phyloP scores from a whole-genome alignment of 2,888 invertebrate species.

The Hemistola chrysoprasaria region DNA sequence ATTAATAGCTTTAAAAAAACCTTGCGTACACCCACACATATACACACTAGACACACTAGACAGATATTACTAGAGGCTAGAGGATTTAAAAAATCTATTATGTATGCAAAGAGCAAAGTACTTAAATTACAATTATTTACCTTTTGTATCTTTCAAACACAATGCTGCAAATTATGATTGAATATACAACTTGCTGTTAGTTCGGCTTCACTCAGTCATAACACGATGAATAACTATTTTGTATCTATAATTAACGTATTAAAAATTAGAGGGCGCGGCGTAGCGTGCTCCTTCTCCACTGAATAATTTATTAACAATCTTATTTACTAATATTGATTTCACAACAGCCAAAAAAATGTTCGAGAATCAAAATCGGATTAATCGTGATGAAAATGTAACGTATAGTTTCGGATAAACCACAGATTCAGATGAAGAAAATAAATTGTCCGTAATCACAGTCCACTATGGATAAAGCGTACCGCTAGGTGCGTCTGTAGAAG shows the following conservation, averaged over 20 bases:
- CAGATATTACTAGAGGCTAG: too few species aligned
- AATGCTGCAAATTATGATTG: background rate
- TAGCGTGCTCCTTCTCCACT: slow-evolving; percentile 45
- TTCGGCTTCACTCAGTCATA: slow-evolving; percentile 32
- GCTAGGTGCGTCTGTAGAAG: slow-evolving; percentile 24
- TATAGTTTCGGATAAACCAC: too few species aligned
- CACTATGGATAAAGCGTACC: slow-evolving; percentile 12
- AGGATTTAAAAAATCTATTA: too few species aligned
- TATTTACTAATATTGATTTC: slow-evolving; percentile 46
- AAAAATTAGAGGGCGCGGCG: slow-evolving; percentile 46
- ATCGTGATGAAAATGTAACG: too few species aligned
- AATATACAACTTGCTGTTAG: slow-evolving; percentile 11
- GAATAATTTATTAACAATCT: slow-evolving; percentile 39
- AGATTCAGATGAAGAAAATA: too few species aligned
- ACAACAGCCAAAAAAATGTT: slow-evolving; percentile 28
- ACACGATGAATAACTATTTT: slow-evolving; percentile 38
- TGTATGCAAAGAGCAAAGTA: too few species aligned
- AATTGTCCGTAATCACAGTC: slow-evolving; percentile 16
- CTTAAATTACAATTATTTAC: too few species aligned
- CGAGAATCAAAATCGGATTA: too few species aligned
- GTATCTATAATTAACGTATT: slow-evolving; percentile 36
- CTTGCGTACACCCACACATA: too few species aligned
- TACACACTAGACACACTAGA: too few species aligned
- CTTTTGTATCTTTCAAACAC: background rate
- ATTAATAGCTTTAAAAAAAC: too few species aligned